Evolutionary conservation across 2,888 invertebrate species (phyloP), one percentile per base, ranked within the genome.

Genomic region (Crossocerus cetratus): DNA sequence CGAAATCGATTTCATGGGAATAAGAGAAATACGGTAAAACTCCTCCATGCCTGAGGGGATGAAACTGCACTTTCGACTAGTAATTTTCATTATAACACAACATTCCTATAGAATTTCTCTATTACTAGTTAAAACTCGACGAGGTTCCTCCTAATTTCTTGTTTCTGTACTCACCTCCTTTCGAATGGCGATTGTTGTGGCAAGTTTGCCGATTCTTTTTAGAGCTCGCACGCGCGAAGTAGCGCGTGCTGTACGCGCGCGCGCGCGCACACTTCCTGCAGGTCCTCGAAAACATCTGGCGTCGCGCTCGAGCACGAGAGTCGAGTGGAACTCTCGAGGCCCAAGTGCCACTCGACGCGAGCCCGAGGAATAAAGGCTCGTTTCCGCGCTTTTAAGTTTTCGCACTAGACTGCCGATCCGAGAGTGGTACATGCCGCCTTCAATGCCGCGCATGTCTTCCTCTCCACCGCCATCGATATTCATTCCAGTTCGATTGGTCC

Each of bases 331-430:
- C 74, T 32, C 32, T 79, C 71, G 73, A 64, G 55, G 55, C 23
- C 14, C 16, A 62, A 82, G 82, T 70, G 62, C 64, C 69, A 69
- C 82, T 82, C 76, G 80, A 78, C 69, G 71, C 64, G 64, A 65
- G 67, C 72, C 69, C 65, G 75, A 72, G 64, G 76, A 76, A 82
- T 78, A 81, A 82, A 82, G 78, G 49, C 49, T 16, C 72, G 83
- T 86, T 86, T 85, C 82, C 84, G 77, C 77, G 78, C 85, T 86
- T 86, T 86, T 86, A 81, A 86, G 80, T 78, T 82, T 80, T 73
- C 77, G 69, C 79, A 71, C 61, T 58, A 42, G 63, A 43, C 55
- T 43, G 69, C 49, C 74, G 76, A 61, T 58, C 67, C 23, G 16
- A 49, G 16, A 14, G 32, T 32, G 32, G 32, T 32, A 32, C 32